phyloP scores from a whole-genome alignment of 2,113 vertebrate genomes.

The Lepus timidus region DNA sequence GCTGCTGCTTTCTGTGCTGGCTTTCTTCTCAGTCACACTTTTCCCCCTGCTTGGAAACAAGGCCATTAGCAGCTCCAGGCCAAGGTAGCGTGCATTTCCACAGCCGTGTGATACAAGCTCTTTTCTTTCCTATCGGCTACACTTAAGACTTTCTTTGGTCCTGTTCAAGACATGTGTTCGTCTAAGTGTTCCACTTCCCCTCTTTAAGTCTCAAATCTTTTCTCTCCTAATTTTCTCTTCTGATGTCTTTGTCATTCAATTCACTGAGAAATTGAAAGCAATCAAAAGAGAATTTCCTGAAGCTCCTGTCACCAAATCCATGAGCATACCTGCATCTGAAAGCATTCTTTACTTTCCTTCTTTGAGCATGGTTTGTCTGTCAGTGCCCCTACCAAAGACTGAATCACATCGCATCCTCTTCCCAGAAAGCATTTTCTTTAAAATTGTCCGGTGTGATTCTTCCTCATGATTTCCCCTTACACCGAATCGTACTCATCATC shows the following conservation, averaged over 20 bases:
- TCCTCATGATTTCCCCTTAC: background rate
- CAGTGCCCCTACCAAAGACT: background rate
- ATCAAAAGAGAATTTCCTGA: slow-evolving; percentile 9
- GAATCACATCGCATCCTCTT: background rate
- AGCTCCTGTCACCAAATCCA: background rate
- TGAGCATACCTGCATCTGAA: background rate
- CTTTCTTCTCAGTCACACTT: slow-evolving; percentile 33
- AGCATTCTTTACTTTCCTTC: background rate
- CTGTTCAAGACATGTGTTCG: background rate
- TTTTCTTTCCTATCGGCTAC: background rate
- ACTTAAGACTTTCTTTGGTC: background rate
- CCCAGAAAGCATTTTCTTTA: slow-evolving; percentile 7
- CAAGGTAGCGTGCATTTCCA: background rate
- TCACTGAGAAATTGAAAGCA: slow-evolving; percentile 19
- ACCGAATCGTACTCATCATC: background rate
- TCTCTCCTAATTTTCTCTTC: background rate
- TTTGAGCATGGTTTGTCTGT: background rate
- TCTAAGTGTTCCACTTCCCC: background rate
- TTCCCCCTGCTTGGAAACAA: background rate
- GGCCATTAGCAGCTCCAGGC: background rate
- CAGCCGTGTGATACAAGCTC: background rate
- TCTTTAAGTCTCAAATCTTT: background rate
- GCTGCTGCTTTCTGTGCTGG: background rate
- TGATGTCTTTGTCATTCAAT: background rate
- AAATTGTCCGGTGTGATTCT: background rate